Evolutionary conservation across 2,888 invertebrate genomes (phyloP), one percentile per base, ranked within the genome.

Genomic region (Cerastis rubricosa): DNA sequence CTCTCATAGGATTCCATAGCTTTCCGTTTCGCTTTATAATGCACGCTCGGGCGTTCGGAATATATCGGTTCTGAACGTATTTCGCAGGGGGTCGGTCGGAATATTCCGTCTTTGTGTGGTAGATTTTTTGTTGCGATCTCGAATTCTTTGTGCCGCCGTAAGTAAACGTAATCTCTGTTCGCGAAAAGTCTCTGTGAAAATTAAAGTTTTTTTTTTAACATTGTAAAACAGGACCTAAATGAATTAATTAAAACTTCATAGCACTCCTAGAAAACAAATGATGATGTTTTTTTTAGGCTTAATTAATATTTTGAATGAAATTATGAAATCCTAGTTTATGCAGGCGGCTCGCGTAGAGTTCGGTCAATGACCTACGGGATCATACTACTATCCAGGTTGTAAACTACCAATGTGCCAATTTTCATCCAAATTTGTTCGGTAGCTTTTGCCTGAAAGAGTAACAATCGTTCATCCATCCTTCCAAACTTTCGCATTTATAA

Each of bases 141-240:
- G 87, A 91, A 96, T 79, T 95, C 93, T 81, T 94, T 95, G 80
- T 97, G 98, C 0, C 98, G 97, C 0, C 99, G 97, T 80, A 98
- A 97, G 92, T 98, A 99, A 0, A 99, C 98, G 92, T 99, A 99
- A 92, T 99, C 99, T 79, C 99, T 97, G 92, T 99, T 99, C 9
- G 98, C 97, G 93, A 99, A 99, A 84, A 99, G 94, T 89, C 97
- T 97, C 98, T 98, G 89, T 71, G 64, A 63, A 71, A n/a, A 67
- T n/a, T 51, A 12, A 8, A 9, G 17, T 7, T 59, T 11, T 9
- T 61, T 61, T 51, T 49, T 17, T 47, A 40, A 54, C 9, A 51
- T 6, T 17, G 3, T 17, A 47, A 47, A 17, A 47, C 3, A 51
- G n/a, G n/a, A n/a, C n/a, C 19, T 54, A 4, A 54, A 11, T 54